A percentile compares a stretch with the other conserved stretches of the same genome.
These are phyloP conservation scores for Zoanthus gigantus DNA, from an alignment of 92 coral and sea anemone species.

Conservation along the genomic window DNA sequence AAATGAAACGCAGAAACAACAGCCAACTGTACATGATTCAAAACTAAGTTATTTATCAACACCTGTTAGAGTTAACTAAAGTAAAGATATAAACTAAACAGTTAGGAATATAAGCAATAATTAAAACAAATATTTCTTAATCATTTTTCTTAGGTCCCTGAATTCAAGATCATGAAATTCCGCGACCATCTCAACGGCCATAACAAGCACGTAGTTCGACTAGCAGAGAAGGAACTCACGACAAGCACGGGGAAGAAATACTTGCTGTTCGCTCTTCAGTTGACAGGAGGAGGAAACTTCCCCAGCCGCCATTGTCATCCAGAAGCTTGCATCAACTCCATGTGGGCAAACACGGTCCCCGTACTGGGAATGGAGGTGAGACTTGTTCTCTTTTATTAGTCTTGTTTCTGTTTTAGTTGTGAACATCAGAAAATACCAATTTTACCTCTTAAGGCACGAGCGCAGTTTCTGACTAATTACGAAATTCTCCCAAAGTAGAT, in stretches of 20 bases:
- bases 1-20: too few species aligned
- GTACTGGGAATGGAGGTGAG: constrained; percentile 21
- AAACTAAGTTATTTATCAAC: too few species aligned
- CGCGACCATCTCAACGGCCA: constrained; percentile 33
- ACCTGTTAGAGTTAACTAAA: too few species aligned
- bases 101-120: too few species aligned
- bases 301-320: constrained; percentile 34
- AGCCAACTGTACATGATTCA: too few species aligned
- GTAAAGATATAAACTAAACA: too few species aligned
- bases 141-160: neutral
- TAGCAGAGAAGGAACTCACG: constrained; percentile 11
- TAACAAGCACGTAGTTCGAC: constrained; percentile 25
- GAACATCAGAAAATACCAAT: too few species aligned
- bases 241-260: neutral
- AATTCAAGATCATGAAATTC: constrained; percentile 21
- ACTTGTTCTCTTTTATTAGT: too few species aligned
- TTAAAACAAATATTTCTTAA: too few species aligned
- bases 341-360: constrained; percentile 14
- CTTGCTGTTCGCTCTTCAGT: constrained; percentile 17
- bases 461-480: neutral
- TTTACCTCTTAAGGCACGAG: too few species aligned
- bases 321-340: constrained; percentile 9
- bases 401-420: too few species aligned
- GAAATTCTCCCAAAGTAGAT: neutral
- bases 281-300: constrained; percentile 31